Base-by-base conservation (phyloP, 2,888 invertebrate species). In the Anorthoa munda region DNA sequence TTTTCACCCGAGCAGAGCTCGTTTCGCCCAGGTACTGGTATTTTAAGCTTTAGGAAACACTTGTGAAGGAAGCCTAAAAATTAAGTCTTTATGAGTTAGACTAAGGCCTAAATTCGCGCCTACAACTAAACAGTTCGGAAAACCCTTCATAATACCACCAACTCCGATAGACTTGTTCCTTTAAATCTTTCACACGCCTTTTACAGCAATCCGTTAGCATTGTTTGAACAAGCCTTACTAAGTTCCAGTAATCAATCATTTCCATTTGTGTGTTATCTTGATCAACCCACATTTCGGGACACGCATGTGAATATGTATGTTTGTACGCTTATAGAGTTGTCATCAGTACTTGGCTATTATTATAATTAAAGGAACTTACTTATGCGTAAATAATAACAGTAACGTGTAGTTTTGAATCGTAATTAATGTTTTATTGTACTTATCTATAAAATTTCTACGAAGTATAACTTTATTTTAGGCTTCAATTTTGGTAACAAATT, bases 171-270 rank as follows among this genome's bases (percentile, higher is more conserved):
- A 39, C 7, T 39, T 26, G 26, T 39, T 39, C 7, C 39, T 50
- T 39, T 23, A 23, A 1, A 11, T n/a, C 5, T 23, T 26, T n/a
- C 9, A 9, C 11, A 76, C 15, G 9, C 39, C 7, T 39, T 39
- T 39, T 39, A 39, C 7, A 39, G 39, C 39, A 39, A 39, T 9
- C 39, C 39, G 39, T 9, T 39, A 39, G 7, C 39, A 39, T 9
- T 39, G 13, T 76, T 69, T 70, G 61, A 55, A 72, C 51, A 71
- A 64, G 15, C 59, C 58, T 67, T 58, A 39, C 5, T 55, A 51
- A 17, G 70, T 65, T 59, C 50, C 31, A 75, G 60, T 75, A 69
- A 77, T 86, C 86, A 82, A 79, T 82, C 79, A 86, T 75, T 60
- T 45, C 50, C 55, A 58, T 68, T 79, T 59, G 45, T 51, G n/a